These are phyloP conservation scores for Drosophila eohydei DNA, from an alignment of 2,888 invertebrate species.

Conservation along the genomic window DNA sequence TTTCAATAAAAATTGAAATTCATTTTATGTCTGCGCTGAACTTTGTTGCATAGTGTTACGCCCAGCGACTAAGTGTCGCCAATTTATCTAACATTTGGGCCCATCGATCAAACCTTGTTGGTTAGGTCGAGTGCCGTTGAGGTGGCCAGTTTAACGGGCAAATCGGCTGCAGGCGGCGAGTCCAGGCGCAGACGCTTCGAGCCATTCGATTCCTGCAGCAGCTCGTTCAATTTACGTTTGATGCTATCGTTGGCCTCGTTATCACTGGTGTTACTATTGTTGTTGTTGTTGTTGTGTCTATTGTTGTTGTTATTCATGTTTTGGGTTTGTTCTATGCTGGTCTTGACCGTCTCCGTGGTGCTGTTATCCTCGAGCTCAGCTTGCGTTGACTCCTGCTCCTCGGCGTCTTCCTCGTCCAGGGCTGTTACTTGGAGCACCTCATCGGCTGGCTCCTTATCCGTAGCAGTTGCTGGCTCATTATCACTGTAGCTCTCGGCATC, in stretches of 20 bases:
- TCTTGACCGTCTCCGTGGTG: conserved; percentile 49
- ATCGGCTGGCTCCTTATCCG: not conserved
- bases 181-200: conserved; percentile 67
- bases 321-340: conserved; percentile 46
- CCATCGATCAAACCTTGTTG: conserved; percentile 87
- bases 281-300: conserved; percentile 44
- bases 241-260: conserved; percentile 49
- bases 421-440: not conserved
- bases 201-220: conserved; percentile 55
- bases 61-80: conserved; percentile 17
- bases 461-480: conserved; percentile 25
- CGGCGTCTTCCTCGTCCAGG: conserved; percentile 3
- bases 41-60: conserved; percentile 45
- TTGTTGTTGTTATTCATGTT: conserved; percentile 38
- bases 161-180: conserved; percentile 27
- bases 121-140: conserved; percentile 86
- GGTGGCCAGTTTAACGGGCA: conserved; percentile 62
- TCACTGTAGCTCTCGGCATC: conserved; percentile 68
- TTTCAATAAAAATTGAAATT: not conserved
- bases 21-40: not conserved
- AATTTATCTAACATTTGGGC: conserved; percentile 8
- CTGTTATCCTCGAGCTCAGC: conserved; percentile 40
- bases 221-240: conserved; percentile 62
- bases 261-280: conserved; percentile 59
- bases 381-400: conserved; percentile 1